Percentiles rank a stretch among this genome's conserved stretches.
Evolutionary conservation across 2,797 vertebrate species (phyloP).

Genomic region (Takifugu rubripes): DNA sequence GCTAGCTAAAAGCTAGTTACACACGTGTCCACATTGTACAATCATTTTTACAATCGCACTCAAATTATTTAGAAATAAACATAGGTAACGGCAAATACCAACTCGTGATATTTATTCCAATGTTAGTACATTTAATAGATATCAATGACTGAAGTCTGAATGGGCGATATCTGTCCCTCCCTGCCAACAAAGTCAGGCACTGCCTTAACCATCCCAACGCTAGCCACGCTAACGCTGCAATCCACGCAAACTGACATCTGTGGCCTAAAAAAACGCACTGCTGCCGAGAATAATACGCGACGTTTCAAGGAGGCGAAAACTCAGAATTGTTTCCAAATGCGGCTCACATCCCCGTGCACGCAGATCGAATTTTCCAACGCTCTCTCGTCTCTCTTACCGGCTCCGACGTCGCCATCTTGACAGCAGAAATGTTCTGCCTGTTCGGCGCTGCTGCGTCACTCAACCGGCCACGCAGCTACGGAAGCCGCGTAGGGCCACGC

Average conservation of each 20-base stretch:
- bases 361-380: constrained; percentile 7
- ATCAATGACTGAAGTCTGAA: constrained; percentile 44
- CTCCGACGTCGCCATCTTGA: constrained; percentile 87
- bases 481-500: constrained; percentile 34
- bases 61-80: neutral
- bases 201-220: constrained; percentile 55
- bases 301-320: neutral
- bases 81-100: neutral
- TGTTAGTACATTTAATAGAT: neutral
- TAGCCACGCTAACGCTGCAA: constrained; percentile 59
- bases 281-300: fast-evolving
- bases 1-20: constrained; percentile 57
- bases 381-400: constrained; percentile 75
- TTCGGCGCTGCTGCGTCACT: constrained; percentile 74
- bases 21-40: constrained; percentile 72
- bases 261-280: neutral
- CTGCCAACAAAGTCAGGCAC: constrained; percentile 65
- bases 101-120: too few relatives aligned
- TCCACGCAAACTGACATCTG: constrained; percentile 39
- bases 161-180: constrained; percentile 59
- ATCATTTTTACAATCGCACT: neutral
- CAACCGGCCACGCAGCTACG: constrained; percentile 52
- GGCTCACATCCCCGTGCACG: neutral
- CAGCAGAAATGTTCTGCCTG: constrained; percentile 68
- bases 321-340: neutral